Evolutionary conservation across 2,888 invertebrate genomes (phyloP), one percentile per base, ranked within the genome.

Genomic region (Ophraella communa): DNA sequence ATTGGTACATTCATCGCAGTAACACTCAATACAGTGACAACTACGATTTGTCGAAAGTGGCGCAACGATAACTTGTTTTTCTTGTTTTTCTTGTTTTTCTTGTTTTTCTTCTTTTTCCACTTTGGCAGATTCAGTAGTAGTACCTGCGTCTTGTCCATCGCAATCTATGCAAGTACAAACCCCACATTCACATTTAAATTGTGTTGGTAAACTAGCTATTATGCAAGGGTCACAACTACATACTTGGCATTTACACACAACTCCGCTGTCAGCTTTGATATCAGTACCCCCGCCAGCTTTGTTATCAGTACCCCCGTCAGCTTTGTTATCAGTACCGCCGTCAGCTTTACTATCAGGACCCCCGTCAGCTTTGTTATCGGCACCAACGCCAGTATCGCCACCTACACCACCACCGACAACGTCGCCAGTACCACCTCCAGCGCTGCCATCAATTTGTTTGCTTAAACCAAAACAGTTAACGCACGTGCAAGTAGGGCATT

Each of bases 1-100:
- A 56, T 63, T 59, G 11, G 39, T 59, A 52, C 67, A 70, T 3
- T 54, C 45, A 21, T 69, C 69, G 53, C 69, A 69, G n/a, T 14
- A 47, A 44, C 71, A 71, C 3, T 62, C 61, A 14, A 67, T 62
- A 53, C 72, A 72, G 21, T 66, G 62, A 23, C 72, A 72, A 18
- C 61, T 61, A 18, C 57, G 42, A 11, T 44, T 33, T 24, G 42
- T 53, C 23, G 60, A 42, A 35, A 52, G 23, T 3, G 35, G 39
- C 3, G 42, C 35, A 0, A 49, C 52, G 4, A 23, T 14, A 1
- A 42, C 20, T 7, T 5, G 14, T 47, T 20, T 33, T 56, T 51
- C 55, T 27, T n/a, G 33, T 10, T 27, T 57, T 33, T 27, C 21
- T n/a, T 45, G 20, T 14, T 7, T 17, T 3, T 23, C 39, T 30